A percentile compares a stretch with the other conserved stretches of the same genome.
phyloP scores from a whole-genome alignment of 2,888 invertebrate genomes.

The Monopis laevigella region DNA sequence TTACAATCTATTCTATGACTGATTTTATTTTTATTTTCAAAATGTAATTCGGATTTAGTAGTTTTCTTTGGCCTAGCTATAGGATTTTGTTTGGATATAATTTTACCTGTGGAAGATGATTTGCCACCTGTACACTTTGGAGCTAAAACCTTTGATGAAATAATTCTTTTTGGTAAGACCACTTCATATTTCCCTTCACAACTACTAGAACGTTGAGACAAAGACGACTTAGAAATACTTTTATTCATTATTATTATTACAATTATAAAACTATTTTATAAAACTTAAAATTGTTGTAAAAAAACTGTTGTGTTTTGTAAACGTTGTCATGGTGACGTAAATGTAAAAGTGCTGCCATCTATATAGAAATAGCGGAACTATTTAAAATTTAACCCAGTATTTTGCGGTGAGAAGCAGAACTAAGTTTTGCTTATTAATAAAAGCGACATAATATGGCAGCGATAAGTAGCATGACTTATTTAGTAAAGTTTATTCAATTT shows the following conservation, averaged over 20 bases:
- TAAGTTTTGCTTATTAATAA: too few species aligned
- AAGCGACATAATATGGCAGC: too few species aligned
- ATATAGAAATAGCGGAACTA: too few species aligned
- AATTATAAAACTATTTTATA: too few species aligned
- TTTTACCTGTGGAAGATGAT: constrained; percentile 31
- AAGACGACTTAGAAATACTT: not conserved
- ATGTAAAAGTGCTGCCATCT: too few species aligned
- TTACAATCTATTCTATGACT: constrained; percentile 27
- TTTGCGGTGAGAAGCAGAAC: too few species aligned
- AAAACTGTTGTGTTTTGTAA: not conserved
- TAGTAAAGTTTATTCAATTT: too few species aligned
- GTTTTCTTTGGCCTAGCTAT: constrained; percentile 29
- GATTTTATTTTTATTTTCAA: constrained; percentile 21
- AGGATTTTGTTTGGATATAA: constrained; percentile 20
- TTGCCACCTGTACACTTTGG: constrained; percentile 24
- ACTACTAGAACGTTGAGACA: not conserved
- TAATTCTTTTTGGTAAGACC: constrained; percentile 28
- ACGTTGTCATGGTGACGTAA: not conserved
- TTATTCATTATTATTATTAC: not conserved
- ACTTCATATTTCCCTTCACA: not conserved
- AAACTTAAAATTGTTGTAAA: not conserved
- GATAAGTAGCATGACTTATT: too few species aligned
- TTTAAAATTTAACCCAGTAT: too few species aligned
- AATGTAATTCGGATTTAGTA: constrained; percentile 37
- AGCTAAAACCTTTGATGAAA: constrained; percentile 24